Evolutionary conservation across 2,113 vertebrate genomes (phyloP), one percentile per base, ranked within the genome.

Genomic region (Sinocyclocheilus grahami): DNA sequence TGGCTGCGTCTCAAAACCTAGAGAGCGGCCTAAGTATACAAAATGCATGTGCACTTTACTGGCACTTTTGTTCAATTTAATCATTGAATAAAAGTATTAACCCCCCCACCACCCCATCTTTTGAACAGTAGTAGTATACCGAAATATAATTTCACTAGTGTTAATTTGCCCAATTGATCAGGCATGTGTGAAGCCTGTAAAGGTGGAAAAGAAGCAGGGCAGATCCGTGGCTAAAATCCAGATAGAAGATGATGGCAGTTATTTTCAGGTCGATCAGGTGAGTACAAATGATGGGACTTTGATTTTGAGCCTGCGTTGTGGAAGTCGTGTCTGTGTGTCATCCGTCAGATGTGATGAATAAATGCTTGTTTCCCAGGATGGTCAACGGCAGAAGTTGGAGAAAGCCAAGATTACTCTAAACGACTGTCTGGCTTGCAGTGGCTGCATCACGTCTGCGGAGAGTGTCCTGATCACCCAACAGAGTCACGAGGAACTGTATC

Each of bases 401-500:
- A 99, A 96, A 84, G 97, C 98, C 37, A 97, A 96, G 87, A 97
- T 99, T 86, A 97, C 95, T 0, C 93, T 99, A 82, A 97, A 98
- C 0, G 97, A 99, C 92, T 99, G 98, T 75, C 90, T 99, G 90
- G 98, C 98, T 0, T 99, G 98, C 87, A 99, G 98, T 1, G 98
- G 98, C 89, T 99, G 98, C 30, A 95, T 99, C 86, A 99, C 98
- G 0, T 99, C 98, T 0, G 98, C 98, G 0, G 98, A 99, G 92
- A 99, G 96, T 0, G 94, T 99, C 33, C 92, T 99, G 5, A 95
- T 99, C 89, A 94, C 95, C 0, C 97, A 99, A 84, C 98, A 99
- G 93, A 99, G 98, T 91, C 97, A 98, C 0, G 94, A 95, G 77
- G 97, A 99, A 85, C 93, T 99, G 10, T 92, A 92, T 88, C 97